Base-by-base conservation (phyloP, 2,113 vertebrate genomes). In the Oncorhynchus nerka region DNA sequence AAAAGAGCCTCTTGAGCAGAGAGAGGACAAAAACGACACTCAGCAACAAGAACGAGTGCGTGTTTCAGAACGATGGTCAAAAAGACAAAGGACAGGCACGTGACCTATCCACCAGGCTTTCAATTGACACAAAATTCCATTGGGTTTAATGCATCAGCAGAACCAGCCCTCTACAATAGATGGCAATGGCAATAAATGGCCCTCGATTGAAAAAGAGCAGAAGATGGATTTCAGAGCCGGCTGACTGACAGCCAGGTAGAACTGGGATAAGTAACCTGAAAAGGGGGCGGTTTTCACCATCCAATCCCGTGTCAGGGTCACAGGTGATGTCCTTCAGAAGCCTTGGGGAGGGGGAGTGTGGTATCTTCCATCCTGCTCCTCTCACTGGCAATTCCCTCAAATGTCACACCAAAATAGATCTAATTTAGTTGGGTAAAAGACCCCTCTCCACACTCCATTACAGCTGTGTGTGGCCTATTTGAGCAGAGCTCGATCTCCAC, bases 351-450 rank as follows among this genome's bases (percentile, higher is more conserved):
- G 4, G 39, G 34, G 74, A 85, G 83, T 7, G 55, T 76, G 77
- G 82, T 86, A 88, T 85, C 90, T 88, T 87, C 87, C 83, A 71
- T 74, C 70, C 20, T 55, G 11, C 69, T 30, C 30, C 70, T 55
- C 83, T 83, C 81, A 75, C 86, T 80, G 83, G 90, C 88, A 89
- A 89, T 91, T 90, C 90, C 85, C 89, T 89, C 87, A 92, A 93
- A 93, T 93, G 92, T 93, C 92, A 92, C 86, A 91, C 92, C 89
- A 88, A 89, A 91, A 93, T 90, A 87, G 87, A 92, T 91, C 88
- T 91, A 78, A 90, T 90, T 91, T 92, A 89, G 84, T 77, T 67
- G 81, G 82, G 79, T 83, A 89, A 87, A 88, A 88, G 75, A 80
- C 86, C 79, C 88, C 68, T 69, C 15, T 57, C 64, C 66, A 80